Conservation (phyloP, 1,140 invertebrate genomes). For the Rhopalosiphum padi region DNA sequence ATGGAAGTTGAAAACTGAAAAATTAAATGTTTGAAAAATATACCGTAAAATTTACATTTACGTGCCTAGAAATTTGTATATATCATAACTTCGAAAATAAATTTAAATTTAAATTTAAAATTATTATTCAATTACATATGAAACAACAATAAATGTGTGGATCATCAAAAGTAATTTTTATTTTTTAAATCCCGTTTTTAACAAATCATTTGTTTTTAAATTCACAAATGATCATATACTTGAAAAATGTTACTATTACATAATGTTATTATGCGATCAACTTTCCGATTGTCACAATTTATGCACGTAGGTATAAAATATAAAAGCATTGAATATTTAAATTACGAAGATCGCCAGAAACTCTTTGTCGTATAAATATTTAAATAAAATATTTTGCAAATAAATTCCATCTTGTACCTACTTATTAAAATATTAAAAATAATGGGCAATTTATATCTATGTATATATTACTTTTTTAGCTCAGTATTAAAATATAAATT, state of each 20-base stretch:
- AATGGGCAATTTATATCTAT: neutral
- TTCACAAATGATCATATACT: neutral
- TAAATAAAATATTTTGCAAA: neutral
- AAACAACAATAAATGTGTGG: neutral
- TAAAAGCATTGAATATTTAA: slow-evolving; percentile 1
- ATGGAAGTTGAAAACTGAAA: neutral
- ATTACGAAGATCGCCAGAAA: neutral
- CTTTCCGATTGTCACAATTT: slow-evolving; percentile 29
- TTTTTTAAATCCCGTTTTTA: neutral
- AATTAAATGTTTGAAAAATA: neutral
- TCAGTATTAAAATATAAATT: neutral
- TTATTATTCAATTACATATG: neutral
- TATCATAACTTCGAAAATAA: neutral
- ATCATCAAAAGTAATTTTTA: neutral
- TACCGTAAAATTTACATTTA: neutral
- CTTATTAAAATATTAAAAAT: neutral
- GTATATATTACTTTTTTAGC: neutral
- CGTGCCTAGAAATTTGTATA: neutral
- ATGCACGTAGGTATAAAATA: neutral
- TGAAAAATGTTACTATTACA: slow-evolving; percentile 11
- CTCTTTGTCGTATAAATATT: neutral
- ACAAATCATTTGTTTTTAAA: neutral
- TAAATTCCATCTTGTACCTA: neutral
- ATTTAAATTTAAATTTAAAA: neutral
- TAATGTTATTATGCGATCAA: slow-evolving; percentile 18